Percentiles rank a stretch among this genome's conserved stretches.
phyloP scores from a whole-genome alignment of 2,888 invertebrate species.

The Agapostemon virescens region DNA sequence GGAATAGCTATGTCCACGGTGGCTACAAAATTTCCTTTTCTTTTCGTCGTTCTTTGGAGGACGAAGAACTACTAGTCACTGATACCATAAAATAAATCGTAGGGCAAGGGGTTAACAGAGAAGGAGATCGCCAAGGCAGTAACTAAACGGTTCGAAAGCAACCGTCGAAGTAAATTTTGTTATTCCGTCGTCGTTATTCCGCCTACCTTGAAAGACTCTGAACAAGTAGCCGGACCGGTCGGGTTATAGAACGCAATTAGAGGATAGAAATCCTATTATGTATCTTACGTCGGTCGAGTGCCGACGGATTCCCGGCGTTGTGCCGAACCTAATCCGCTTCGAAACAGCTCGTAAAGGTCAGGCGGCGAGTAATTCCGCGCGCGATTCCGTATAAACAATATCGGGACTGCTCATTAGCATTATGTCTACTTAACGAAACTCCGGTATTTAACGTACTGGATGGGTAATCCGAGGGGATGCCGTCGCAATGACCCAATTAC shows the following conservation, averaged over 20 bases:
- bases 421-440: slow-evolving; percentile 47
- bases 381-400: slow-evolving; percentile 31
- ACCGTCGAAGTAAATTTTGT: background rate
- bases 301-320: background rate
- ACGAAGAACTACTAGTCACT: too few species aligned
- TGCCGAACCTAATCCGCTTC: background rate
- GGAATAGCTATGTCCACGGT: too few species aligned
- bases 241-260: background rate
- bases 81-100: too few species aligned
- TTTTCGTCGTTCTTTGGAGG: too few species aligned
- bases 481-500: slow-evolving; percentile 64
- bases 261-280: slow-evolving; percentile 4
- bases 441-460: slow-evolving; percentile 48
- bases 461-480: slow-evolving; percentile 43
- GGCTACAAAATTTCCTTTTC: too few species aligned
- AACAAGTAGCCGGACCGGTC: background rate
- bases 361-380: background rate
- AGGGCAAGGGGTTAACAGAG: too few species aligned
- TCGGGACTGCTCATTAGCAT: slow-evolving; percentile 34
- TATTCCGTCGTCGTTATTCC: background rate
- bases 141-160: background rate
- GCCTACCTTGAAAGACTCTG: background rate
- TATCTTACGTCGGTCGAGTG: background rate
- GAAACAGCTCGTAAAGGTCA: slow-evolving; percentile 1
- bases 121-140: background rate